phyloP scores from a whole-genome alignment of 64 coral and sea anemone species.

The Porites australiensis region DNA sequence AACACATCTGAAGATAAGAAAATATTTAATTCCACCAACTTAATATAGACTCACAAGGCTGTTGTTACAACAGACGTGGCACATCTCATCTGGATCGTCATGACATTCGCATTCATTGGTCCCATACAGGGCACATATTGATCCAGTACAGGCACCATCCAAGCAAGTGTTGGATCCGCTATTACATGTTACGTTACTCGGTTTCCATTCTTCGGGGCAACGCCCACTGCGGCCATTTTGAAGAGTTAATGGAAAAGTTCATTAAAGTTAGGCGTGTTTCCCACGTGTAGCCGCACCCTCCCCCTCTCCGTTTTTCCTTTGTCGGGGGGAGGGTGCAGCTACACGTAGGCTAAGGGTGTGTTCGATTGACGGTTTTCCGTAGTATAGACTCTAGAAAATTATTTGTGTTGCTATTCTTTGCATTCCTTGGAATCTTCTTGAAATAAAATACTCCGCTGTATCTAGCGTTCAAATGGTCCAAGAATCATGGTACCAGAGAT shows the following conservation, averaged over 20 bases:
- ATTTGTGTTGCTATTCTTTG: too few species aligned
- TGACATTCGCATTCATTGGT: slow-evolving; percentile 66
- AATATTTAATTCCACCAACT: background rate
- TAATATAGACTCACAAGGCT: slow-evolving; percentile 20
- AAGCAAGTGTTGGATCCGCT: slow-evolving; percentile 75
- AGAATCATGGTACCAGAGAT: too few species aligned
- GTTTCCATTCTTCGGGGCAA: slow-evolving; percentile 65
- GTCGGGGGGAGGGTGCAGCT: too few species aligned
- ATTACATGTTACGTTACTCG: slow-evolving; percentile 77
- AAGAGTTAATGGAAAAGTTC: slow-evolving; percentile 52
- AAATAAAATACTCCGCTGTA: too few species aligned
- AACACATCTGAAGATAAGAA: background rate
- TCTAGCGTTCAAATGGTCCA: too few species aligned
- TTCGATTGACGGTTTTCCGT: too few species aligned
- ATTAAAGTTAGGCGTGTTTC: background rate
- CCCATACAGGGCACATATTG: slow-evolving; percentile 80
- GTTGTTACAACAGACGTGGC: slow-evolving; percentile 81
- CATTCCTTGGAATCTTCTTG: too few species aligned
- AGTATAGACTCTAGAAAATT: too few species aligned
- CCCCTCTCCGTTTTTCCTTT: too few species aligned
- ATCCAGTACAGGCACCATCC: slow-evolving; percentile 78
- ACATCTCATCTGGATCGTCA: slow-evolving; percentile 24
- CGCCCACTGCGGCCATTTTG: slow-evolving; percentile 31
- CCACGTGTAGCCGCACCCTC: too few species aligned
- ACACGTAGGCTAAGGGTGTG: too few species aligned